Base-by-base conservation (phyloP, 2,797 vertebrate genomes). In the Gila robusta region DNA sequence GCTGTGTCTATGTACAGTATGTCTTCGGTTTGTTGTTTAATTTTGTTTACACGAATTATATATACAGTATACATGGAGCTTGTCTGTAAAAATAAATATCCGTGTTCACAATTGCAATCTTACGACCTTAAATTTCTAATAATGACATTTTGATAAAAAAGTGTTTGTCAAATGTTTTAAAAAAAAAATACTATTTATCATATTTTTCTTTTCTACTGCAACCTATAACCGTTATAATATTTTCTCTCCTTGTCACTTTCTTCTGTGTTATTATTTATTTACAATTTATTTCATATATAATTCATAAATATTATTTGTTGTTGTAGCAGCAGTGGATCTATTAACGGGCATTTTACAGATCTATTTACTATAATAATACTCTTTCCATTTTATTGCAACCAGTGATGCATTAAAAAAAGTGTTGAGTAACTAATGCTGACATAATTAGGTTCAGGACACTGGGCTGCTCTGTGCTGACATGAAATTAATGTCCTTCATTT, bases 401-500 rank as follows among this genome's bases (percentile, higher is more conserved):
- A 76, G 85, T 76, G 81, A 84, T 87, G n/a, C 41, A 81, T 85
- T 72, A 35, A 67, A 72, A 84, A 81, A 64, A 73, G 8, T 47
- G 44, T 79, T 70, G 54, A 67, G 87, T 82, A 81, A 87, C 37
- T 87, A 84, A 83, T 49, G 62, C 12, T n/a, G 73, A 70, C 39
- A 83, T 26, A 89, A 86, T 86, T 73, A 81, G 67, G 69, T 37
- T 69, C 56, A 80, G 59, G 41, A 52, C 32, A 80, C 64, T 19
- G 78, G 39, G 21, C 23, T 35, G 54, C 77, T 47, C 44, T n/a
- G 16, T 56, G 47, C 23, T 28, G 41, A 84, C 47, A 87, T 72
- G 67, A 79, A 90, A 64, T 84, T 72, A 86, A 88, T 89, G 71
- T 41, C 6, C 23, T 81, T 41, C 71, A 54, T 89, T 89, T 83